Conservation (phyloP, 2,888 invertebrate genomes). For the Perizoma flavofasciatum region DNA sequence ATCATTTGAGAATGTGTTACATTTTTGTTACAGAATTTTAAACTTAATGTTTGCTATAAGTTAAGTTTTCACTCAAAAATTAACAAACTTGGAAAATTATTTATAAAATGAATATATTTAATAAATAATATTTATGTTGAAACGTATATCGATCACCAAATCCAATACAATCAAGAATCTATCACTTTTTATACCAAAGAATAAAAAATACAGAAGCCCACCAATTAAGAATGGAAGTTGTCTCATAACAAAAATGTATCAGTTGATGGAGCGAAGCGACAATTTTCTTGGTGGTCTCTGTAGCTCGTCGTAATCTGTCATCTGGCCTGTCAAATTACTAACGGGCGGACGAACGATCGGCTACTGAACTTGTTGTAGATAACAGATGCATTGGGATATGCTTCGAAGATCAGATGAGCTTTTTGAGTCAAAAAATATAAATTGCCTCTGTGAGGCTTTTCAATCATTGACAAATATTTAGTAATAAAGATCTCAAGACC, state of each 20-base stretch:
- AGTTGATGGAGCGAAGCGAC: slow-evolving; percentile 64
- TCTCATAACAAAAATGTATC: slow-evolving; percentile 72
- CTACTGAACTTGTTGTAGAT: slow-evolving; percentile 82
- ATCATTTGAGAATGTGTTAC: too few relatives aligned
- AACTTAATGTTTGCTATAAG: too few relatives aligned
- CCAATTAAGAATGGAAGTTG: slow-evolving; percentile 71
- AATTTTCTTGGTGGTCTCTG: slow-evolving; percentile 77
- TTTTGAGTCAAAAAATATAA: slow-evolving; percentile 30
- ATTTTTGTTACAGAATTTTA: too few relatives aligned
- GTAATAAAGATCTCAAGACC: too few relatives aligned
- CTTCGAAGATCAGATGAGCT: slow-evolving; percentile 46
- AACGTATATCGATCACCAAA: slow-evolving; percentile 18
- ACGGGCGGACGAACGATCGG: slow-evolving; percentile 81
- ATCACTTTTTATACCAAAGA: slow-evolving; percentile 25
- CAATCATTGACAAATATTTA: background rate
- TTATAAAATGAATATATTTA: too few relatives aligned
- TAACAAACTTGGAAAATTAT: too few relatives aligned
- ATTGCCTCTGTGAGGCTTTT: slow-evolving; percentile 36
- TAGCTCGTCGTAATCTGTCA: slow-evolving; percentile 79
- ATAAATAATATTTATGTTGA: slow-evolving; percentile 3
- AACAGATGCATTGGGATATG: slow-evolving; percentile 66
- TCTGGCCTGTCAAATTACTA: slow-evolving; percentile 84
- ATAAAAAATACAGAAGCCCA: slow-evolving; percentile 55
- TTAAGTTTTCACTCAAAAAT: too few relatives aligned
- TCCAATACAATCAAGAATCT: slow-evolving; percentile 29